Percentiles rank a stretch among this genome's conserved stretches.
phyloP scores from a whole-genome alignment of 2,113 vertebrate genomes.

The Platysteira castanea region DNA sequence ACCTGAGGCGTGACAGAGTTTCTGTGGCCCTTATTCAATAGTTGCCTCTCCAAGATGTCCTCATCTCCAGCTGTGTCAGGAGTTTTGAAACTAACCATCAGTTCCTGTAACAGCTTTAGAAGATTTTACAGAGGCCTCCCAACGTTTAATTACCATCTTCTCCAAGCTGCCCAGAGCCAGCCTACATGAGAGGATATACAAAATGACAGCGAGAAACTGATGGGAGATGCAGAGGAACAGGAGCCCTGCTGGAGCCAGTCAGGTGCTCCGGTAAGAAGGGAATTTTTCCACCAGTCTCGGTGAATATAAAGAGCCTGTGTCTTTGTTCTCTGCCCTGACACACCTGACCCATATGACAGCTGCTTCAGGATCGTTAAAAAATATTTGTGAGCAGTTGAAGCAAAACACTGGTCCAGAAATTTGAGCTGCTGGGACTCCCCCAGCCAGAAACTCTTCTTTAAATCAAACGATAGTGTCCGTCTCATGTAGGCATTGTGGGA shows the following conservation, averaged over 20 bases:
- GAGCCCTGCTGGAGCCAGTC: not conserved
- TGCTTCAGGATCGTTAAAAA: not conserved
- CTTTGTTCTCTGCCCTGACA: constrained; percentile 34
- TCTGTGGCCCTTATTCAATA: not conserved
- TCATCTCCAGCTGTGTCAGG: not conserved
- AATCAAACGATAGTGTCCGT: not conserved
- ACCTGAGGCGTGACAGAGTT: not conserved
- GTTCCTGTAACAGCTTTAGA: not conserved
- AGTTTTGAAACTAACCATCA: not conserved
- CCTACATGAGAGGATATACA: not conserved
- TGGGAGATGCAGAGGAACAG: not conserved
- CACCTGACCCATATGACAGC: not conserved
- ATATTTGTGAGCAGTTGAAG: not conserved
- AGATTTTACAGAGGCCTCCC: not conserved
- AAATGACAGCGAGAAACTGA: not conserved
- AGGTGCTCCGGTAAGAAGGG: accelerated
- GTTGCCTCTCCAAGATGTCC: not conserved
- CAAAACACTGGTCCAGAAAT: not conserved
- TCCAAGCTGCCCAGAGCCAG: not conserved
- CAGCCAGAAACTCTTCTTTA: not conserved
- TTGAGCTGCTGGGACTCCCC: not conserved
- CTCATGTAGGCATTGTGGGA: not conserved
- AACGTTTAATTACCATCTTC: not conserved
- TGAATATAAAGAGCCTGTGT: not conserved
- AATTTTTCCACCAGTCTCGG: not conserved